Evolutionary conservation across 2,797 vertebrate species (phyloP).

Genomic region (Cetoscarus ocellatus): DNA sequence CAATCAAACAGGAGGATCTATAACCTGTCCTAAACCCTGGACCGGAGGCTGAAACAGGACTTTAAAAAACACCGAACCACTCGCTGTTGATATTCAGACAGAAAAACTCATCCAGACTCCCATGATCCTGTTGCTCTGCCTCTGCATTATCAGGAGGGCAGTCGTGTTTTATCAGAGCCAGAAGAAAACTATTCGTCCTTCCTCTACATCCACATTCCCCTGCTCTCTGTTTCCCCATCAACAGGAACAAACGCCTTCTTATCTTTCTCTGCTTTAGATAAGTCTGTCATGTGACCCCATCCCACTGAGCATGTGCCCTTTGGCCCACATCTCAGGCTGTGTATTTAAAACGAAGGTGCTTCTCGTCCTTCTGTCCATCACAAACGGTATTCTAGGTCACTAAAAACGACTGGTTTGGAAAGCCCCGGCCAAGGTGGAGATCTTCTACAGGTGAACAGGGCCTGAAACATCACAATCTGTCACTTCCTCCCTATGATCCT

Average conservation of each 20-base stretch:
- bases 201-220: constrained; percentile 19
- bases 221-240: constrained; percentile 34
- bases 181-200: neutral
- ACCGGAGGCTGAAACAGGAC: constrained; percentile 1
- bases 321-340: constrained; percentile 2
- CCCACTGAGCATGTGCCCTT: constrained; percentile 3
- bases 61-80: neutral
- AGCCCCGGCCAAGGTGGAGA: too few relatives aligned
- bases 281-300: constrained; percentile 26
- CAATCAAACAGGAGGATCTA: constrained; percentile 5
- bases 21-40: constrained; percentile 1
- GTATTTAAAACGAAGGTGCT: too few relatives aligned
- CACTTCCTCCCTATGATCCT: too few relatives aligned
- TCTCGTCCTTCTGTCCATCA: too few relatives aligned
- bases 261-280: constrained; percentile 40
- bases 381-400: too few relatives aligned
- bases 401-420: too few relatives aligned
- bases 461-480: too few relatives aligned
- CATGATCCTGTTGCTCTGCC: neutral
- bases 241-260: constrained; percentile 41
- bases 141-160: constrained; percentile 9
- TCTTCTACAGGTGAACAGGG: too few relatives aligned
- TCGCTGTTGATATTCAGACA: too few relatives aligned
- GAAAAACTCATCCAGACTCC: too few relatives aligned
- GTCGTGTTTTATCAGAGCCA: constrained; percentile 34